Evolutionary conservation across 2,797 vertebrate genomes (phyloP), one percentile per base, ranked within the genome.

Genomic region (Lagodon rhomboides): DNA sequence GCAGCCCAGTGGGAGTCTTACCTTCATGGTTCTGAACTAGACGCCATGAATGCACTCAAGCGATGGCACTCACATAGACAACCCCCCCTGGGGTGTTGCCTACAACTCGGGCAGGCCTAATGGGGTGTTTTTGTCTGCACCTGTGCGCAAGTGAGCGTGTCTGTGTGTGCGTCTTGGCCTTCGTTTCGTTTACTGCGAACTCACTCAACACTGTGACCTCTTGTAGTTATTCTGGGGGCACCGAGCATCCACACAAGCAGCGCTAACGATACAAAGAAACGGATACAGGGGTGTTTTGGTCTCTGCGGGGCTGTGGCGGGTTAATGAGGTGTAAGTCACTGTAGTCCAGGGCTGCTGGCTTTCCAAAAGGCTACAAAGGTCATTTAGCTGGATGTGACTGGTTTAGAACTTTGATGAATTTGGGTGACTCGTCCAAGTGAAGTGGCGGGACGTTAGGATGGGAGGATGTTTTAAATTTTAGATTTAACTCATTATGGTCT

Each of bases 21-120:
- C 18, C 44, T 63, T 55, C 51, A 43, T 17, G 46, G 38, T 16
- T 41, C 72, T 65, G 54, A 80, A 60, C 56, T 47, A 38, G 49
- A 53, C 46, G 80, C 79, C 85, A 82, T 79, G 72, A 86, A 89
- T 81, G 84, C 81, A 66, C 82, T 90, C 77, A 85, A 62, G 78
- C 72, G 46, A 62, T 75, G 76, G 74, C 73, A 61, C 34, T 76
- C 44, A 7, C 16, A 73, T 75, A 83, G 64, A 85, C 75, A 69
- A 51, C 62, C 63, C 73, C 74, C 34, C 64, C 75, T 1, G 41
- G 23, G 54, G 64, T 68, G 69, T 74, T 17, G 13, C 30, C 58
- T 79, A 66, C 77, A 86, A 63, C 61, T 44, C 10, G 7, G 17
- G 3, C 50, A 15, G 44, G 62, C 69, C 77, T 82, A 85, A 85